Percentiles rank a stretch among this genome's conserved stretches.
These are phyloP conservation scores for Helostoma temminkii DNA, from an alignment of 2,797 vertebrate species.

Conservation along the genomic window DNA sequence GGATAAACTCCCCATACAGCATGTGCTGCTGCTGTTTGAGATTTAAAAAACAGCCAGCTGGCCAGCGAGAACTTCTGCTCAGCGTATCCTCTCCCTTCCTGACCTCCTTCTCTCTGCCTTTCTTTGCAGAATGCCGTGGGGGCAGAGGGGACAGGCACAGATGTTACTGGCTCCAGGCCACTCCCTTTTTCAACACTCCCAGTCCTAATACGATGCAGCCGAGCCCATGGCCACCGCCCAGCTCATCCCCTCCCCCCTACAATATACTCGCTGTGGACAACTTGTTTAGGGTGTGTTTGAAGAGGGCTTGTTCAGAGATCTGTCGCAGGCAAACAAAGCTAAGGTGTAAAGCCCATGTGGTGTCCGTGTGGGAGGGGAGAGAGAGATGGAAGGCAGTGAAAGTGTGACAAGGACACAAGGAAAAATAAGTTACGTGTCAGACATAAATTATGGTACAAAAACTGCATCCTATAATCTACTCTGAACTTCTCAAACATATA, in stretches of 20 bases:
- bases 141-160: slow-evolving; percentile 80
- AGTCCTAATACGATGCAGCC: slow-evolving; percentile 80
- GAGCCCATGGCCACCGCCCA: slow-evolving; percentile 71
- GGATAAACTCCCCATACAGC: slow-evolving; percentile 41
- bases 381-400: slow-evolving; percentile 9
- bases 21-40: slow-evolving; percentile 41
- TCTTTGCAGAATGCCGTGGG: slow-evolving; percentile 75
- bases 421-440: slow-evolving; percentile 7
- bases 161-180: slow-evolving; percentile 82
- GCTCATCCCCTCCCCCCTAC: slow-evolving; percentile 27
- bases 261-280: slow-evolving; percentile 37
- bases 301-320: slow-evolving; percentile 67
- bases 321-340: slow-evolving; percentile 52
- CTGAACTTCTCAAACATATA: slow-evolving; percentile 8
- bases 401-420: slow-evolving; percentile 3
- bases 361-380: slow-evolving; percentile 11
- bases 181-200: slow-evolving; percentile 84
- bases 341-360: slow-evolving; percentile 50
- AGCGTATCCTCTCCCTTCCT: slow-evolving; percentile 59
- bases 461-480: neutral
- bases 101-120: slow-evolving; percentile 68
- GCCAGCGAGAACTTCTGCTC: slow-evolving; percentile 59
- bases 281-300: slow-evolving; percentile 72
- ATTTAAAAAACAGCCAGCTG: slow-evolving; percentile 65
- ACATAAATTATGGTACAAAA: slow-evolving; percentile 1